Conservation (phyloP, 2,888 invertebrate species). For the Trimorus sp. region DNA sequence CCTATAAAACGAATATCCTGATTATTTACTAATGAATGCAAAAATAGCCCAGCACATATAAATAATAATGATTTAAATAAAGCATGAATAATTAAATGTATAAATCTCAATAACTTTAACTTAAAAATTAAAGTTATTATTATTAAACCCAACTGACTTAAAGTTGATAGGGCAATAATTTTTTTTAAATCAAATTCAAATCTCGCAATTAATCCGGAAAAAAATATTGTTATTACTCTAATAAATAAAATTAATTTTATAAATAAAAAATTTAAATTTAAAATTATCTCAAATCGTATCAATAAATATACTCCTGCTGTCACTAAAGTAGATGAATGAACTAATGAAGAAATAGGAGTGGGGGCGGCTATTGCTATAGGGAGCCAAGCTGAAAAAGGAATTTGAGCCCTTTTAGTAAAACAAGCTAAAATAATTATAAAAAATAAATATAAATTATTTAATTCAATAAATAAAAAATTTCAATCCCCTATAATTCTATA, state of each 20-base stretch:
- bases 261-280: constrained; percentile 1
- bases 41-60: constrained; percentile 87
- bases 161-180: constrained; percentile 90
- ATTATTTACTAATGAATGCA: constrained; percentile 85
- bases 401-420: constrained; percentile 90
- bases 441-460: constrained; percentile 77
- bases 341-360: constrained; percentile 89
- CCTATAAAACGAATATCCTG: constrained; percentile 88
- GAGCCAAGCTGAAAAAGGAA: constrained; percentile 90
- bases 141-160: constrained; percentile 89
- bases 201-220: constrained; percentile 84
- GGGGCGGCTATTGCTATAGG: constrained; percentile 90
- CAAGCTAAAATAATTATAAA: constrained; percentile 82
- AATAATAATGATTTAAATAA: constrained; percentile 90
- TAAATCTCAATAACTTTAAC: constrained; percentile 84
- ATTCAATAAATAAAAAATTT: constrained; percentile 82
- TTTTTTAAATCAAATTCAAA: constrained; percentile 88
- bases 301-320: constrained; percentile 89
- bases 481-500: constrained; percentile 46
- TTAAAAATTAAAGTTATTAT: constrained; percentile 85
- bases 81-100: constrained; percentile 88
- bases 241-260: constrained; percentile 64
- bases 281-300: constrained; percentile 82
- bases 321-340: constrained; percentile 90
- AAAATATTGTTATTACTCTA: constrained; percentile 84